Evolutionary conservation across 2,888 invertebrate genomes (phyloP), one percentile per base, ranked within the genome.

Genomic region (Laothoe populi): DNA sequence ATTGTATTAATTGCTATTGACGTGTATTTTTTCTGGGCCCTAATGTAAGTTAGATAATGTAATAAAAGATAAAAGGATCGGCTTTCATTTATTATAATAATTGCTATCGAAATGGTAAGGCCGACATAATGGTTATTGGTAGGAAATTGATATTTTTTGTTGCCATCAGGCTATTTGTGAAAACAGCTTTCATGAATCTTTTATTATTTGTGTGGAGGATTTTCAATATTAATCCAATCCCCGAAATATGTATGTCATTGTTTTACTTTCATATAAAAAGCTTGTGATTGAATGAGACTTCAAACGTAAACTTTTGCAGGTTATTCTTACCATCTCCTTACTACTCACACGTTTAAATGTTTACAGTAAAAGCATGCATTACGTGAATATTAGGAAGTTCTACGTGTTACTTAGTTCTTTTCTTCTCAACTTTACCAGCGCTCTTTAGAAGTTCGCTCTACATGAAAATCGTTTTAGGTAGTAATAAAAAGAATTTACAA

Each of bases 391-490:
- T 24, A 58, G 59, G 57, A 59, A 58, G 59, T 48, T 38, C 16
- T 23, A 57, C 62, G 49, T 60, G 45, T 44, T 65, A 65, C 59
- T 69, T 73, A 69, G 66, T 60, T 65, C 71, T 73, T 67, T 72
- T 67, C 10, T 35, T 35, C 21, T 26, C 49, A 69, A 72, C 66
- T 70, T 70, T 63, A 31, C 63, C 62, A 65, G 31, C 31, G 7
- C 31, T 8, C 74, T 79, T 70, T 63, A 68, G 57, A 82, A 78
- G 69, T 83, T 81, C 46, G 68, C 19, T 35, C 19, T 35, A 82
- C 83, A 82, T 63, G 83, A 73, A 78, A 83, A 79, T 68, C 79
- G 75, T 82, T 83, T 83, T 68, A 82, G 68, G 62, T 42, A 42
- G 62, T 60, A 60, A 68, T 57, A 68, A 64, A 66, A 53, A 35